Conservation (phyloP, 2,888 invertebrate genomes). For the Thymelicus acteon region DNA sequence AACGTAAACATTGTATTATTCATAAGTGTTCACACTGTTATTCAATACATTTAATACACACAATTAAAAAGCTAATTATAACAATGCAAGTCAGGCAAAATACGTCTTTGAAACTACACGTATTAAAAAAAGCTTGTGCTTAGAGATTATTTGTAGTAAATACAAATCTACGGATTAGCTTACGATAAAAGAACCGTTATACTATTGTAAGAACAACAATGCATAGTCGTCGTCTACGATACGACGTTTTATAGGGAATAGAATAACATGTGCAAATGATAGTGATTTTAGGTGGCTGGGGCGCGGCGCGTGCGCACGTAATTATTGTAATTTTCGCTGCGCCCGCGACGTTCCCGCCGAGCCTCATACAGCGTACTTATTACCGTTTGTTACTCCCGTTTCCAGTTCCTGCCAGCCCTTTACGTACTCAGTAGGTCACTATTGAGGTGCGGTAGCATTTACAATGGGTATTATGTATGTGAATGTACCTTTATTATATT, state of each 20-base stretch:
- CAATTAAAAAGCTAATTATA: neutral
- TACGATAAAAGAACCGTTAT: constrained; percentile 31
- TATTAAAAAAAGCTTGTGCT: neutral
- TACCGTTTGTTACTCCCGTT: constrained; percentile 30
- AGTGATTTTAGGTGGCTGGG: constrained; percentile 73
- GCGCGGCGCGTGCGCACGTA: constrained; percentile 76
- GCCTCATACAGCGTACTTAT: constrained; percentile 17
- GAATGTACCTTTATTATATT: neutral
- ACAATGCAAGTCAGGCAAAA: neutral
- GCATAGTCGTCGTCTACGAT: constrained; percentile 67
- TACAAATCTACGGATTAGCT: constrained; percentile 25
- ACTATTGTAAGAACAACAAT: constrained; percentile 42
- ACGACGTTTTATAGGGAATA: constrained; percentile 75
- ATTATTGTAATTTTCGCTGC: constrained; percentile 79
- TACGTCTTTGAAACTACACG: neutral
- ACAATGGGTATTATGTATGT: constrained; percentile 13
- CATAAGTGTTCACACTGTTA: too few species aligned
- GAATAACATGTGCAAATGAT: constrained; percentile 82
- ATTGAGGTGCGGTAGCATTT: constrained; percentile 17
- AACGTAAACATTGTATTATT: too few species aligned
- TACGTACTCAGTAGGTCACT: constrained; percentile 22
- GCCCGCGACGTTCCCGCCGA: constrained; percentile 43
- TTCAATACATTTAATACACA: too few species aligned
- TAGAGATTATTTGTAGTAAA: constrained; percentile 12
- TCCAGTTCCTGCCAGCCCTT: constrained; percentile 29